Base-by-base conservation (phyloP, 2,888 invertebrate species). In the Argyresthia albistria region DNA sequence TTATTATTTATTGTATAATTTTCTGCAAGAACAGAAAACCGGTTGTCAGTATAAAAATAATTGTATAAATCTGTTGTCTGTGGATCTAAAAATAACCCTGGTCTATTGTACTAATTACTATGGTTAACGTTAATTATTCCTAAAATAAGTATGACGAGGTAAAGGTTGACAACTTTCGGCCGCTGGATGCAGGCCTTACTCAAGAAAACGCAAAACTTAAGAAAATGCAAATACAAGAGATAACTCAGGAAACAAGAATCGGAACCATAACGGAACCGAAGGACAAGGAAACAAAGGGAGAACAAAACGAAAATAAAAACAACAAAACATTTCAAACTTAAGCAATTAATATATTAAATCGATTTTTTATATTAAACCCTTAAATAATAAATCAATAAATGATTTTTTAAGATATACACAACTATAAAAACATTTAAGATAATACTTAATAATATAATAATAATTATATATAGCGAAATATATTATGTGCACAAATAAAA, bases 401-500 rank as follows among this genome's bases (percentile, higher is more conserved):
- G 86, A 83, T 86, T 86, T 86, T 84, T 80, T 77, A 81, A 75
- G 86, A 87, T 86, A 84, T 87, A 87, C 86, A 87, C 84, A 86
- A 87, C 86, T 87, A 84, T 87, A 87, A 86, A 82, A 86, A 84
- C 80, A 54, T 56, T 81, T 81, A 84, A 80, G 86, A 83, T 87
- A 87, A 87, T 88, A 87, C 86, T 86, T 86, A 86, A 86, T 84
- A 86, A 80, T 80, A 86, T 84, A 84, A 86, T 84, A 83, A 84
- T 84, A 86, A 82, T 83, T 82, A 83, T 86, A 86, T 88, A 86
- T 86, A 86, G 83, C 82, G 83, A 86, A 86, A 87, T 87, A 86
- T 87, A 86, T 86, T 88, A 88, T 87, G 87, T 88, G 87, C 87
- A 86, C 73, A 87, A 87, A 87, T 88, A 88, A 87, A 86, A 87